A percentile compares a stretch with the other conserved stretches of the same genome.
phyloP scores from a whole-genome alignment of 2,888 invertebrate species.

The Eudasyphora cyanicolor region DNA sequence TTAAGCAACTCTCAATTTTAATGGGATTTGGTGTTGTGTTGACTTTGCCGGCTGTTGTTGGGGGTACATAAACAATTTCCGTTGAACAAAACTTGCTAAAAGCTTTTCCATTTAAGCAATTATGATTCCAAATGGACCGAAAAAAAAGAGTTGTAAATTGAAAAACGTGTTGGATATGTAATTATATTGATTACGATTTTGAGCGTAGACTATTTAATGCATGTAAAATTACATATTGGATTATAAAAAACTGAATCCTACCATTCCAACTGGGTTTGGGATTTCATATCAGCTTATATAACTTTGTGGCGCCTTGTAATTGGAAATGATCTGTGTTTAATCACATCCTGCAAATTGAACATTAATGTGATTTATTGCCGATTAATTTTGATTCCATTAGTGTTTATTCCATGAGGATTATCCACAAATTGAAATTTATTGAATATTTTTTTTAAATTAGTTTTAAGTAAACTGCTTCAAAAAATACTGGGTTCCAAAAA shows the following conservation, averaged over 20 bases:
- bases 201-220: conserved; percentile 13
- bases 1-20: neutral
- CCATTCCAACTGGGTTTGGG: neutral
- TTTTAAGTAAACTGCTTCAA: too few relatives aligned
- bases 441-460: too few relatives aligned
- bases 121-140: neutral
- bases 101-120: conserved; percentile 46
- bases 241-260: neutral
- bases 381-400: too few relatives aligned
- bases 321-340: too few relatives aligned
- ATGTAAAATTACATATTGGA: neutral
- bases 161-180: conserved; percentile 40
- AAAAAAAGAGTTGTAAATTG: conserved; percentile 25
- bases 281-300: neutral
- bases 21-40: neutral
- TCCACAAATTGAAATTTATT: too few relatives aligned
- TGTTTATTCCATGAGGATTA: too few relatives aligned
- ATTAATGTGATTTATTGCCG: neutral
- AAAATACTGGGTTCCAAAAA: too few relatives aligned
- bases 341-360: neutral
- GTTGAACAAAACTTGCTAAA: conserved; percentile 36
- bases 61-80: conserved; percentile 25
- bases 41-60: neutral
- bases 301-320: neutral
- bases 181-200: conserved; percentile 29